phyloP scores from a whole-genome alignment of 2,888 invertebrate genomes.

The Malacosoma neustria region DNA sequence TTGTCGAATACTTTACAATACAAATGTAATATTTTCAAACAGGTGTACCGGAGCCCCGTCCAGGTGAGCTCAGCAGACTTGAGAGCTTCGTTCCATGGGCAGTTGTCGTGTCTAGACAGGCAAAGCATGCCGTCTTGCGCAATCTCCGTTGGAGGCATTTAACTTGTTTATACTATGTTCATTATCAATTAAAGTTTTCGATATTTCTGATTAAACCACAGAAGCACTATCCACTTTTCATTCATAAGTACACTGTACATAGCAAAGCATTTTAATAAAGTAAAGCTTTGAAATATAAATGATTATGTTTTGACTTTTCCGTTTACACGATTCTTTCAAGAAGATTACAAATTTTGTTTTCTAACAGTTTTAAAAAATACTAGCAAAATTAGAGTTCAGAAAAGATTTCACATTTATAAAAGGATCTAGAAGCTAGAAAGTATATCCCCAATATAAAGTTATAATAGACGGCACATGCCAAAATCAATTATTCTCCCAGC shows the following conservation, averaged over 20 bases:
- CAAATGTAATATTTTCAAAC: slow-evolving; percentile 86
- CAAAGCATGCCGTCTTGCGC: slow-evolving; percentile 72
- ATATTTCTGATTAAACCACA: slow-evolving; percentile 6
- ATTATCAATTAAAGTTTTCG: slow-evolving; percentile 11
- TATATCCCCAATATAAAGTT: too few species aligned
- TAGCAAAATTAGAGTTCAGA: too few species aligned
- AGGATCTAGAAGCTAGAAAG: too few species aligned
- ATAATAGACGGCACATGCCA: too few species aligned
- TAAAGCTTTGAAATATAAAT: too few species aligned
- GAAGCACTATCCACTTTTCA: background rate
- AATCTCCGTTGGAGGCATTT: slow-evolving; percentile 69
- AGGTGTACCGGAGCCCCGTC: slow-evolving; percentile 89
- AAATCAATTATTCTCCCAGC: too few species aligned
- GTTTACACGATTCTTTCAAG: too few species aligned
- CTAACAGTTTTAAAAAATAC: too few species aligned
- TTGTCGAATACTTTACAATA: slow-evolving; percentile 92
- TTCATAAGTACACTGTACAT: background rate
- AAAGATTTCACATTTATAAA: too few species aligned
- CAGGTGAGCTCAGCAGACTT: slow-evolving; percentile 77
- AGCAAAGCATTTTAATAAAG: too few species aligned
- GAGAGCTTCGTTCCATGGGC: slow-evolving; percentile 76
- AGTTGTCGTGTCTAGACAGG: slow-evolving; percentile 77
- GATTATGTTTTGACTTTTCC: too few species aligned
- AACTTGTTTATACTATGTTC: slow-evolving; percentile 18
- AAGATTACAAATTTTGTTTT: too few species aligned